Evolutionary conservation across 2,797 vertebrate species (phyloP).

Genomic region (Trachops cirrhosus): DNA sequence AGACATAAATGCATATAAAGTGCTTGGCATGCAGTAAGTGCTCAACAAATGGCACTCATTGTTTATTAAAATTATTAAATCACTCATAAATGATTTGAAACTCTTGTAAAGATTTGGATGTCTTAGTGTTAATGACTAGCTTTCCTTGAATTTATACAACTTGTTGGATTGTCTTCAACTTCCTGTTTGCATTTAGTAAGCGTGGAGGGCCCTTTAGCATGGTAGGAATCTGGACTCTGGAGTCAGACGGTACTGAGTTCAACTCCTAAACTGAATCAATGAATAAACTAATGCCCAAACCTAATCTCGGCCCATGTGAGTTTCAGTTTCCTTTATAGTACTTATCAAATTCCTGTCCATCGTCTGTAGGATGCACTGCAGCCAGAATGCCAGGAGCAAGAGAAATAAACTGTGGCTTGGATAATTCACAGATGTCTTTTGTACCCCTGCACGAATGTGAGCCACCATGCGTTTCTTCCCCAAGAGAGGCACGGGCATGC

Average conservation of each 20-base stretch:
- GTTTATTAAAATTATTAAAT: slow-evolving; percentile 52
- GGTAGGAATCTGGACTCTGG: slow-evolving; percentile 21
- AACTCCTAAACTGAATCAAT: slow-evolving; percentile 35
- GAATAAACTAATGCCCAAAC: slow-evolving; percentile 15
- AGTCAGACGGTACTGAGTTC: slow-evolving; percentile 36
- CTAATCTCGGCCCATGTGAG: slow-evolving; percentile 21
- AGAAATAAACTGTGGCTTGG: background rate
- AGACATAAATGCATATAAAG: slow-evolving; percentile 46
- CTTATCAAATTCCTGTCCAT: background rate
- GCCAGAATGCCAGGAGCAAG: background rate
- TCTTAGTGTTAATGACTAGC: slow-evolving; percentile 49
- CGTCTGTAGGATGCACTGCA: background rate
- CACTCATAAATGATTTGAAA: slow-evolving; percentile 48
- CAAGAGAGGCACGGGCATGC: background rate
- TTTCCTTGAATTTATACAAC: slow-evolving; percentile 48
- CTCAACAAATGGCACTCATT: slow-evolving; percentile 35
- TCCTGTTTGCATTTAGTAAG: background rate
- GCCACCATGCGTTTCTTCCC: background rate
- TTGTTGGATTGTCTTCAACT: slow-evolving; percentile 12
- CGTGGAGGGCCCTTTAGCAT: background rate
- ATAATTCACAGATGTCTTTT: background rate
- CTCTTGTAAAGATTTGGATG: slow-evolving; percentile 23
- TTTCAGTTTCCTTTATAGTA: slow-evolving; percentile 28
- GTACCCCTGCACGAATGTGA: background rate
- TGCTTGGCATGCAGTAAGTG: slow-evolving; percentile 21